Evolutionary conservation across 2,888 invertebrate genomes (phyloP).

Genomic region (Plagiodera versicolora): DNA sequence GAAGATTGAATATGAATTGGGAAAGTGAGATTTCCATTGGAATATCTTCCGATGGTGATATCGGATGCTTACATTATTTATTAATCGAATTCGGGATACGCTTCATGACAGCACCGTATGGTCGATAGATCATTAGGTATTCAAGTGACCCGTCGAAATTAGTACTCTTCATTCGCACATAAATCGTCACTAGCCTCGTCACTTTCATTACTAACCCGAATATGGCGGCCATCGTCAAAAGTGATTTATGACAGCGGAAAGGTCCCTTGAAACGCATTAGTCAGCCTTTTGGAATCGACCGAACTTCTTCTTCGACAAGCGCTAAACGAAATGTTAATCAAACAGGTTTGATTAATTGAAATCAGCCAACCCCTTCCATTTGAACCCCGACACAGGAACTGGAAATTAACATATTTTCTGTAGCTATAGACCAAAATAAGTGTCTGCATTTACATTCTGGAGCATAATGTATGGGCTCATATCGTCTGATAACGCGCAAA

Average conservation of each 20-base stretch:
- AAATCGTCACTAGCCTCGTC: conserved; percentile 16
- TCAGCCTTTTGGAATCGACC: conserved; percentile 31
- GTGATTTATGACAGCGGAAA: conserved; percentile 31
- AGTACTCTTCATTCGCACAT: conserved; percentile 3
- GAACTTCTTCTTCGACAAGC: neutral
- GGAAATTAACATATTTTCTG: conserved; percentile 32
- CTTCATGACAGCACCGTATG: neutral
- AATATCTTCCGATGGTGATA: neutral
- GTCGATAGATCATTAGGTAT: neutral
- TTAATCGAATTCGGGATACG: neutral
- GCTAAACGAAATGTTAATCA: conserved; percentile 35
- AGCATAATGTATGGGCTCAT: conserved; percentile 25
- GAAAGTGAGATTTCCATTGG: neutral
- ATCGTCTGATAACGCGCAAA: conserved; percentile 23
- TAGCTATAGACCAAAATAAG: conserved; percentile 17
- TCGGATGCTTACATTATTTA: neutral
- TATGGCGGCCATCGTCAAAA: conserved; percentile 26
- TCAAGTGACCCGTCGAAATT: conserved; percentile 7
- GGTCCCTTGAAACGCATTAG: conserved; percentile 36
- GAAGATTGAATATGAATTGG: too few species aligned
- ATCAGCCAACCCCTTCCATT: conserved; percentile 21
- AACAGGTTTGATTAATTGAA: conserved; percentile 37
- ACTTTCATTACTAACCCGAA: conserved; percentile 32
- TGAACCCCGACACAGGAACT: conserved; percentile 14
- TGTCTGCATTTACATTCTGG: conserved; percentile 28